phyloP scores from a whole-genome alignment of 1,140 invertebrate species.

The Galleria mellonella region DNA sequence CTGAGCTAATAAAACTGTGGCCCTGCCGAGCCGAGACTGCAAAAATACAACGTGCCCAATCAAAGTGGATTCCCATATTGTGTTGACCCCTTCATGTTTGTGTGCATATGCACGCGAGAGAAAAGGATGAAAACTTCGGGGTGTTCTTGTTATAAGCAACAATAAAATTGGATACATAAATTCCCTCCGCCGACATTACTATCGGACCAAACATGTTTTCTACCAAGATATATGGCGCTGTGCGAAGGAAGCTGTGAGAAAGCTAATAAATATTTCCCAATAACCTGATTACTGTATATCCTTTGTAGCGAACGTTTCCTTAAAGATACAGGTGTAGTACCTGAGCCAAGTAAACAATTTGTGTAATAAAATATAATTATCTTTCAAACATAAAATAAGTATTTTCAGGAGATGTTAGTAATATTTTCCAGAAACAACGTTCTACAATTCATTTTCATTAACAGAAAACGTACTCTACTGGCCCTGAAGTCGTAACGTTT shows the following conservation, averaged over 20 bases:
- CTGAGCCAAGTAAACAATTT: too few species aligned
- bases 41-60: slow-evolving; percentile 34
- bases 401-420: too few species aligned
- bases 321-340: too few species aligned
- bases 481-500: too few species aligned
- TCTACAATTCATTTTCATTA: too few species aligned
- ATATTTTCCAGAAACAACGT: too few species aligned
- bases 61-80: slow-evolving; percentile 23
- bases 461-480: too few species aligned
- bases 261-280: slow-evolving; percentile 23
- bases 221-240: slow-evolving; percentile 14
- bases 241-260: slow-evolving; percentile 1
- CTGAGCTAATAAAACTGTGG: slow-evolving; percentile 38
- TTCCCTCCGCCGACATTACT: slow-evolving; percentile 16
- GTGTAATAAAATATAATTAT: too few species aligned
- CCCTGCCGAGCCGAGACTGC: slow-evolving; percentile 19
- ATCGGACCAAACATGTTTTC: slow-evolving; percentile 15
- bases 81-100: slow-evolving; percentile 26
- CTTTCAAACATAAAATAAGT: too few species aligned
- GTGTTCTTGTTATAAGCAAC: slow-evolving; percentile 16
- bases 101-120: slow-evolving; percentile 8
- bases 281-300: slow-evolving; percentile 18
- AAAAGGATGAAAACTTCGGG: slow-evolving; percentile 9
- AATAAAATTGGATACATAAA: slow-evolving; percentile 25
- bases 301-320: slow-evolving; percentile 12